Conservation (phyloP, 2,888 invertebrate genomes). For the Shargacucullia verbasci region DNA sequence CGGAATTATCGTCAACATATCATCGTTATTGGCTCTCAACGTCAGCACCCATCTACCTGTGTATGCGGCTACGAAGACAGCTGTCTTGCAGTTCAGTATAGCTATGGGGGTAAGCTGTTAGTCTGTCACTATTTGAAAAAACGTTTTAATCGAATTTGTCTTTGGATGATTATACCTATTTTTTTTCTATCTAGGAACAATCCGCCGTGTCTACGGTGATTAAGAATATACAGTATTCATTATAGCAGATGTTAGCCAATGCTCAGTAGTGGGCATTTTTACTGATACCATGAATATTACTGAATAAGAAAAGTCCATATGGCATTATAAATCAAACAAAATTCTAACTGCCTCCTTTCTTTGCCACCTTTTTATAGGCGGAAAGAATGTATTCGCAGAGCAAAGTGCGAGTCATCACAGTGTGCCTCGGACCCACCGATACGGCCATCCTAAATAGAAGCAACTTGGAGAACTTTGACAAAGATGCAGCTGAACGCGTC, state of each 20-base stretch:
- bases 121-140: neutral
- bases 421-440: constrained; percentile 83
- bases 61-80: constrained; percentile 80
- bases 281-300: no score
- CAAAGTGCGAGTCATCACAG: constrained; percentile 77
- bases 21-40: constrained; percentile 75
- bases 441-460: constrained; percentile 77
- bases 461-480: constrained; percentile 68
- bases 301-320: no score
- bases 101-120: constrained; percentile 73
- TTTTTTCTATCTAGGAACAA: no score
- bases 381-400: constrained; percentile 66
- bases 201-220: no score
- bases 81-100: constrained; percentile 80
- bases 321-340: no score
- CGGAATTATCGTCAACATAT: constrained; percentile 78
- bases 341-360: neutral
- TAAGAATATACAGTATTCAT: no score
- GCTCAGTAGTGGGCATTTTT: no score
- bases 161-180: no score
- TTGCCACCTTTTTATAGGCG: constrained; percentile 65
- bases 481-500: constrained; percentile 60
- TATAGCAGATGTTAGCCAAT: no score
- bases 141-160: no score
- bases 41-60: constrained; percentile 72